phyloP scores from a whole-genome alignment of 2,888 invertebrate genomes.

The Conchocele bisecta region DNA sequence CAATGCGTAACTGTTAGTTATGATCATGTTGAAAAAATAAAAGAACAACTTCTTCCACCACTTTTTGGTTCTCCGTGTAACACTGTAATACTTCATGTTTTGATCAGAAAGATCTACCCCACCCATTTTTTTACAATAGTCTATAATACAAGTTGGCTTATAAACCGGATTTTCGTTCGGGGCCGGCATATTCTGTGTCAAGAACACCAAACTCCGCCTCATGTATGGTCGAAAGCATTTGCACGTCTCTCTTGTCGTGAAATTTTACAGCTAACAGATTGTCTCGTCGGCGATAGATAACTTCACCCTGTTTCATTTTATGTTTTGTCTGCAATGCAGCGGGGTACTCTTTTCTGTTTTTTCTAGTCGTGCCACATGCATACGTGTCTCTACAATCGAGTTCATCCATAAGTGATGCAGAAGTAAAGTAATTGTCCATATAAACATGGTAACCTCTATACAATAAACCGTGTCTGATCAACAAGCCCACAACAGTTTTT shows the following conservation, averaged over 20 bases:
- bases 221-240: conserved; percentile 35
- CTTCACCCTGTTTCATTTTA: conserved; percentile 16
- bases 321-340: background rate
- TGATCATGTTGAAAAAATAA: conserved; percentile 13
- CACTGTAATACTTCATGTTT: conserved; percentile 28
- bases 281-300: conserved; percentile 8
- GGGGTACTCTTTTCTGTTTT: conserved; percentile 31
- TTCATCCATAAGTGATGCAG: conserved; percentile 32
- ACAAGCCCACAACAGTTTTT: too few relatives aligned
- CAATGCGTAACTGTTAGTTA: background rate
- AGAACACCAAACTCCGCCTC: background rate
- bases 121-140: conserved; percentile 41
- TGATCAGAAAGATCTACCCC: conserved; percentile 40
- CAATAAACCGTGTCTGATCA: too few relatives aligned
- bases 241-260: conserved; percentile 36
- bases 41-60: conserved; percentile 42
- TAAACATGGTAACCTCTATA: too few relatives aligned
- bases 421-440: conserved; percentile 47
- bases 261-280: conserved; percentile 25
- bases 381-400: conserved; percentile 22
- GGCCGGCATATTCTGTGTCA: background rate
- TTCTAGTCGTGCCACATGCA: conserved; percentile 40
- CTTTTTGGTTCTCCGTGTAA: conserved; percentile 27
- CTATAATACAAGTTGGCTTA: conserved; percentile 23
- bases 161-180: background rate